Base-by-base conservation (phyloP, 2,797 vertebrate species). In the Argentina silus region DNA sequence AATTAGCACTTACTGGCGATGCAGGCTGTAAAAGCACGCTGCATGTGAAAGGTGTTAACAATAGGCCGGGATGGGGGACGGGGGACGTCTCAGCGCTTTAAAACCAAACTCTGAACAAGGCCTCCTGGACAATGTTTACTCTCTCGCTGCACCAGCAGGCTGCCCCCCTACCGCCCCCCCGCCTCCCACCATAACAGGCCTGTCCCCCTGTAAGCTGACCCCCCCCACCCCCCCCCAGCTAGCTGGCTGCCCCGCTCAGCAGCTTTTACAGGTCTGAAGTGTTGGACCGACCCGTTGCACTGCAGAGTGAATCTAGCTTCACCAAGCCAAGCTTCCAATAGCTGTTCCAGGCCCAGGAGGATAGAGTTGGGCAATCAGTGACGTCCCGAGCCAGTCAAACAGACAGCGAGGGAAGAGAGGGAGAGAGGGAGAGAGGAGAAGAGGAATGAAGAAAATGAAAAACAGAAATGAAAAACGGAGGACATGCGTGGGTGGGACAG, bases 31-130 rank as follows among this genome's bases (percentile, higher is more conserved):
- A 83, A 75, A 81, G 15, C 63, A 36, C 27, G 48, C 67, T 2
- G 64, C 78, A 67, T 83, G 83, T 83, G 86, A 89, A 78, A 70
- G 53, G 74, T 68, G 78, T 86, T 86, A 83, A 87, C 70, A 78
- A 78, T 83, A 76, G 76, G 61, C 60, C 2, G 42, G 62, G 23
- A 45, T 57, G 50, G 65, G 50, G 27, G 19, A 21, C 69, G 61
- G 50, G 65, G 53, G 27, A 17, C 27, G 70, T 3, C 56, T 27
- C 56, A 5, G 19, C 19, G 67, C 59, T 59, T 27, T 65, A 73
- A 72, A 63, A 72, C 19, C 8, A 27, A 11, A 66, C 23, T 79
- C 59, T 66, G 12, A 78, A 80, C 65, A 65, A 80, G 74, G 72
- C 69, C 60, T 84, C 82, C 6, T 19, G 55, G 17, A n/a, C 5